Conservation (phyloP, 1,140 invertebrate species). For the Aethina tumida region DNA sequence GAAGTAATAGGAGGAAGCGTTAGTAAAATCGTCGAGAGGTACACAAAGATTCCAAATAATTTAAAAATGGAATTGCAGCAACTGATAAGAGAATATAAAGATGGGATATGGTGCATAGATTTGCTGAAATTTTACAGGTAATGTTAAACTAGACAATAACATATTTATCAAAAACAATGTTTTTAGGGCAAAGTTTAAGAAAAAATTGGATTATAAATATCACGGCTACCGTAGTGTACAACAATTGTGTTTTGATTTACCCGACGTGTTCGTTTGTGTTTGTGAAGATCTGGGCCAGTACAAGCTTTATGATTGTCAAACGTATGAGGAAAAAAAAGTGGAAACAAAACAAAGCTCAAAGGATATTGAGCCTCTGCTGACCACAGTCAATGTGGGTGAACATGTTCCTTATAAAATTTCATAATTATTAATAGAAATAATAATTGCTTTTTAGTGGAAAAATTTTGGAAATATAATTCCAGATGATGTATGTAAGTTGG, state of each 20-base stretch:
- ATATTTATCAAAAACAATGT: slow-evolving; percentile 2
- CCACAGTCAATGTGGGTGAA: slow-evolving; percentile 3
- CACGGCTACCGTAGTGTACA: neutral
- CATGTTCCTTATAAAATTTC: neutral
- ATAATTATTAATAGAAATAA: neutral
- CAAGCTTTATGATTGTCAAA: neutral
- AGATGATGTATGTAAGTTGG: slow-evolving; percentile 10
- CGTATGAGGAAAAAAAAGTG: neutral
- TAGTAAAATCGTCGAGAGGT: too few relatives aligned
- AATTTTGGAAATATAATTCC: slow-evolving; percentile 14
- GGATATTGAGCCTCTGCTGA: neutral
- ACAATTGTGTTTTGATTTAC: slow-evolving; percentile 1
- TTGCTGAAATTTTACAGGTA: slow-evolving; percentile 15
- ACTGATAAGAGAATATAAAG: slow-evolving; percentile 13
- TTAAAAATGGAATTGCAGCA: too few relatives aligned
- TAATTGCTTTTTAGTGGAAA: slow-evolving; percentile 5
- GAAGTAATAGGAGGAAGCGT: too few relatives aligned
- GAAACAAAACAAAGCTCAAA: neutral
- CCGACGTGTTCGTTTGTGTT: neutral
- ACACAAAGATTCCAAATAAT: slow-evolving; percentile 11
- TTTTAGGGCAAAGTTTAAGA: slow-evolving; percentile 13
- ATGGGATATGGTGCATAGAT: slow-evolving; percentile 16
- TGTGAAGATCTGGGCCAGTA: neutral
- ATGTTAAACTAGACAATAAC: too few relatives aligned
- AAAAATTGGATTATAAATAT: slow-evolving; percentile 7